Base-by-base conservation (phyloP, 1,140 invertebrate genomes). In the Glossosoma conforme region DNA sequence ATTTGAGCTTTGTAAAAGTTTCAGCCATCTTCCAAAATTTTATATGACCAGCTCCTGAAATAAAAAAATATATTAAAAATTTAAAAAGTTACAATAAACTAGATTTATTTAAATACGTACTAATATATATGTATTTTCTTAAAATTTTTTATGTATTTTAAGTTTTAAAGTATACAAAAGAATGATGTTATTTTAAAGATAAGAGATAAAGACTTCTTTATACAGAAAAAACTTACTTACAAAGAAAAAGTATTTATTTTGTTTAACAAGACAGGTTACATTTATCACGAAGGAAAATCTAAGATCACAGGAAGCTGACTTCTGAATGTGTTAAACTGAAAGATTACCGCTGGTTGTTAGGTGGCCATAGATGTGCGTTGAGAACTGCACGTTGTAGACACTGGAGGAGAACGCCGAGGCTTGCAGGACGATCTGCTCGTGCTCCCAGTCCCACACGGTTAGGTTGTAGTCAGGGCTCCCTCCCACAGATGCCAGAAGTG, bases 11-110 rank as follows among this genome's bases (percentile, higher is more conserved):
- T 0, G 91, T 94, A 62, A 93, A 94, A 0, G 92, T 93, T 56
- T 81, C 64, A 0, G 84, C 83, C 82, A 94, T 92, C 77, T 91
- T 93, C 92, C 92, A 95, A 73, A 92, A 92, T 74, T 89, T 90
- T 45, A 95, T 90, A 64, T 94, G 91, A 36, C 67, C 67, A 11
- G 67, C 72, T 44, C 79, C 81, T 81, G 44, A 41, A 59, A 61
- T n/a, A n/a, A n/a, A n/a, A n/a, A n/a, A n/a, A n/a, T n/a, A n/a
- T n/a, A n/a, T n/a, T n/a, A 48, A n/a, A n/a, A n/a, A n/a, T n/a
- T n/a, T n/a, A n/a, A n/a, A n/a, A n/a, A n/a, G n/a, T n/a, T n/a
- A n/a, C n/a, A n/a, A n/a, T n/a, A n/a, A n/a, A n/a, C n/a, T 24
- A 44, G 33, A 37, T 41, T 41, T 30, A 9, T 30, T 30, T 30